Percentiles rank a stretch among this genome's conserved stretches.
These are phyloP conservation scores for Anser cygnoides DNA, from an alignment of 2,113 vertebrate species.

Conservation along the genomic window DNA sequence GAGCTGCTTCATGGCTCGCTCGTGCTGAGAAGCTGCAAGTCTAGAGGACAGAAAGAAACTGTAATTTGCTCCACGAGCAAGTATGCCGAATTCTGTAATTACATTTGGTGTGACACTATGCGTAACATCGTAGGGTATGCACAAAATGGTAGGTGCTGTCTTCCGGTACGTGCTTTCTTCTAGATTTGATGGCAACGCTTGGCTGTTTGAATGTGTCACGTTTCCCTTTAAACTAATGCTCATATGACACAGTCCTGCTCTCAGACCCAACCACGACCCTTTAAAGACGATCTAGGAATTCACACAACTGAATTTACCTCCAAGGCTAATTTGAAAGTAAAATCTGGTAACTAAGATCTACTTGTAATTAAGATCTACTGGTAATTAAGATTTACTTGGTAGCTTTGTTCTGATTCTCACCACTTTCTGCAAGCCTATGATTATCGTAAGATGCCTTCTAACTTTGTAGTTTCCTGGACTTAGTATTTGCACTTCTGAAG, in stretches of 20 bases:
- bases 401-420: background rate
- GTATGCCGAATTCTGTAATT: rapidly evolving
- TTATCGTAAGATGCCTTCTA: background rate
- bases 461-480: background rate
- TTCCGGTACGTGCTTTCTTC: too few species aligned
- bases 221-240: background rate
- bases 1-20: background rate
- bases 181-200: background rate
- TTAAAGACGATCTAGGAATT: background rate
- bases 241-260: background rate
- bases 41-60: background rate
- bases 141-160: rapidly evolving
- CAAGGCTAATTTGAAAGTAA: background rate
- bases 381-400: background rate
- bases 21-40: background rate
- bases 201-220: rapidly evolving
- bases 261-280: background rate
- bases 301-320: background rate
- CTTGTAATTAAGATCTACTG: background rate
- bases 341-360: background rate
- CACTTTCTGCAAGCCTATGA: background rate
- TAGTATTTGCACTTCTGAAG: background rate
- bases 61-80: background rate
- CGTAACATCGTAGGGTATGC: rapidly evolving
- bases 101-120: too few species aligned